Percentiles rank a stretch among this genome's conserved stretches.
phyloP scores from a whole-genome alignment of 2,888 invertebrate genomes.

The Athrips mouffetella region DNA sequence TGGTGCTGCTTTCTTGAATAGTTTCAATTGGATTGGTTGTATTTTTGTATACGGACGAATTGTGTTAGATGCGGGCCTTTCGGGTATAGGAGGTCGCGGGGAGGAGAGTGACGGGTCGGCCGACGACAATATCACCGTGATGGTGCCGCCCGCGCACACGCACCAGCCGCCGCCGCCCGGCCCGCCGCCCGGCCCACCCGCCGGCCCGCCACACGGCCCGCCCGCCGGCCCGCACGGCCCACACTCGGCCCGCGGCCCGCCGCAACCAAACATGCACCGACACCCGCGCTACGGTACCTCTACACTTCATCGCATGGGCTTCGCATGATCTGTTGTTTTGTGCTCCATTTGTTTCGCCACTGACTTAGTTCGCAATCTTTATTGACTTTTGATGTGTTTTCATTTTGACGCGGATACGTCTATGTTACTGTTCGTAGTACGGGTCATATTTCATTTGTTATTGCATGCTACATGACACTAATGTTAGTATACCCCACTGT shows the following conservation, averaged over 20 bases:
- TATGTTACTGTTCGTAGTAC: no score
- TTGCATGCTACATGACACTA: no score
- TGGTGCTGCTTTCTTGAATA: no score
- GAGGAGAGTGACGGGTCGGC: constrained; percentile 76
- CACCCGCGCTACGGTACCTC: constrained; percentile 49
- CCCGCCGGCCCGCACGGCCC: constrained; percentile 28
- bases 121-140: constrained; percentile 79
- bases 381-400: no score
- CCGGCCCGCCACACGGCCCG: constrained; percentile 26
- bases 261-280: constrained; percentile 33
- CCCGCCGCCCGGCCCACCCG: constrained; percentile 24
- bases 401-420: no score
- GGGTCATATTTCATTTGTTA: no score
- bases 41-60: background rate
- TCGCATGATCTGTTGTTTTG: constrained; percentile 12
- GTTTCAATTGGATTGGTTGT: no score
- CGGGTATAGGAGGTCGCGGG: constrained; percentile 27
- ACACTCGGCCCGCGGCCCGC: constrained; percentile 20
- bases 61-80: constrained; percentile 27
- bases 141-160: constrained; percentile 63
- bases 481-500: no score
- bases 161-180: constrained; percentile 26
- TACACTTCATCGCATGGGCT: constrained; percentile 19
- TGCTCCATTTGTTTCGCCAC: background rate
- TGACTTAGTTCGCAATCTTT: no score